Conservation (phyloP, 2,888 invertebrate genomes). For the Plemyria rubiginata region DNA sequence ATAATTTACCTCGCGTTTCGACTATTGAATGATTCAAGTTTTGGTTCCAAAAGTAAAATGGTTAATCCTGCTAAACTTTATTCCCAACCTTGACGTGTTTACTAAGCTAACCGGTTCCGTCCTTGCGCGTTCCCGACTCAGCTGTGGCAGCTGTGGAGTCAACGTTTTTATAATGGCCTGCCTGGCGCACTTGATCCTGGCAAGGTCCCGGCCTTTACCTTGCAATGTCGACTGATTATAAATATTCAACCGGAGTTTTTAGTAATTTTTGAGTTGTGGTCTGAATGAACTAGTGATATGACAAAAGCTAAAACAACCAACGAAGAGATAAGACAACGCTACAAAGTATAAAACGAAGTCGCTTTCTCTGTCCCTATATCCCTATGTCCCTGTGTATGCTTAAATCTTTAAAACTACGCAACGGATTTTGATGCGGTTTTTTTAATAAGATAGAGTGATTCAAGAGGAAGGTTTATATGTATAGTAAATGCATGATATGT, state of each 20-base stretch:
- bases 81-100: conserved; percentile 22
- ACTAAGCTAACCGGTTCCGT: conserved; percentile 26
- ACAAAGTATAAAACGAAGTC: too few species aligned
- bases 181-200: conserved; percentile 49
- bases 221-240: conserved; percentile 70
- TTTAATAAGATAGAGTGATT: too few species aligned
- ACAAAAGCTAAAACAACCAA: too few species aligned
- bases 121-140: conserved; percentile 19
- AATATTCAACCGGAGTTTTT: conserved; percentile 10
- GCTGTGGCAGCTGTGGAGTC: conserved; percentile 41
- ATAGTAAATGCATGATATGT: too few species aligned
- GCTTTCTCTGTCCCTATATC: too few species aligned
- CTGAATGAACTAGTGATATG: too few species aligned
- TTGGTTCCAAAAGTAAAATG: conserved; percentile 12
- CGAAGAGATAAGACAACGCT: too few species aligned
- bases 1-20: neutral
- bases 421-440: too few species aligned
- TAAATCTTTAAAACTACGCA: too few species aligned
- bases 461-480: too few species aligned
- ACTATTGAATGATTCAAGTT: conserved; percentile 4
- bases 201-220: conserved; percentile 65
- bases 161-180: conserved; percentile 49
- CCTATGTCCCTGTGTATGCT: too few species aligned
- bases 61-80: conserved; percentile 21
- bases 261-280: too few species aligned